Conservation (phyloP, 2,113 vertebrate genomes). For the Deroptyus accipitrinus region DNA sequence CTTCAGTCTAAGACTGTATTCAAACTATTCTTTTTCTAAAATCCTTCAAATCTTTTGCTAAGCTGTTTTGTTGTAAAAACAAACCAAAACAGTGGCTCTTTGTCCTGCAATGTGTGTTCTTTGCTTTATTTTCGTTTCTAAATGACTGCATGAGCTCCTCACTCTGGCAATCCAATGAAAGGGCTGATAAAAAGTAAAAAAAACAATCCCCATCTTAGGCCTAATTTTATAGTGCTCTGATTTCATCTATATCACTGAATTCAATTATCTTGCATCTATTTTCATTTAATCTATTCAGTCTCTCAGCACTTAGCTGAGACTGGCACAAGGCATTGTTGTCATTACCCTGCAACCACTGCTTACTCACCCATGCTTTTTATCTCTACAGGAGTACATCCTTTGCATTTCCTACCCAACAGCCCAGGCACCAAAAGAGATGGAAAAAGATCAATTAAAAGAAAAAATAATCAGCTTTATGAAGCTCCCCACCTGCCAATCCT, state of each 20-base stretch:
- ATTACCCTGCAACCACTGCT: fast-evolving
- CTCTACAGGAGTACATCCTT: background rate
- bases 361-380: background rate
- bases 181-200: background rate
- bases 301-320: background rate
- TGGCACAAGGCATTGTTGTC: background rate
- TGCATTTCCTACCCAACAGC: background rate
- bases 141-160: background rate
- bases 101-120: background rate
- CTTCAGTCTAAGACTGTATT: background rate
- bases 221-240: background rate
- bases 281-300: conserved; percentile 18
- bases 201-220: background rate
- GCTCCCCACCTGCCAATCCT: background rate
- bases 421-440: background rate
- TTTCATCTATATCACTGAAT: conserved; percentile 17
- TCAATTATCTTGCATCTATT: conserved; percentile 23
- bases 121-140: background rate
- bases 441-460: background rate
- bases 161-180: background rate
- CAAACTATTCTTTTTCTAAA: background rate
- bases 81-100: background rate
- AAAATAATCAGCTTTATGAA: background rate
- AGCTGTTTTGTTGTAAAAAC: background rate
- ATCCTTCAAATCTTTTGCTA: background rate